Conservation (phyloP, 2,113 vertebrate species). For the Anoura caudifer region DNA sequence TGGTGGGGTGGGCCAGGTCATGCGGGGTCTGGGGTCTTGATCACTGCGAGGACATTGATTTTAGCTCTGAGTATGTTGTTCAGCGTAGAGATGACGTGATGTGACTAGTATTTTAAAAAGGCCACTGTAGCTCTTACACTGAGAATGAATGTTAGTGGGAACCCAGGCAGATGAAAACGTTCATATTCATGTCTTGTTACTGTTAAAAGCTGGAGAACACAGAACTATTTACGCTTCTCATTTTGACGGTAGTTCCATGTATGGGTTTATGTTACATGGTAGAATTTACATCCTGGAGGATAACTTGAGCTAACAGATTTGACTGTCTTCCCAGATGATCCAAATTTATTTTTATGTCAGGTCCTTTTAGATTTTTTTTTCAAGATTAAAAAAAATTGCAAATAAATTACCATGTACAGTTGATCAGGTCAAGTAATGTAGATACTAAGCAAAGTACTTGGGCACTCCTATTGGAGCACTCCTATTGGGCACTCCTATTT, state of each 20-base stretch:
- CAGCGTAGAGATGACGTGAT: background rate
- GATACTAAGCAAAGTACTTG: background rate
- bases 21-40: background rate
- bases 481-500: too few species aligned
- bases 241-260: background rate
- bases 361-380: slow-evolving; percentile 30
- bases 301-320: background rate
- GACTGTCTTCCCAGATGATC: background rate
- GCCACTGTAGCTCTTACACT: background rate
- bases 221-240: background rate
- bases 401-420: background rate
- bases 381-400: background rate
- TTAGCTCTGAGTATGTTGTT: background rate
- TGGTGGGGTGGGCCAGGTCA: background rate
- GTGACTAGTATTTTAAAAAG: background rate
- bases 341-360: background rate
- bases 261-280: background rate
- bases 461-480: background rate
- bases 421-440: background rate
- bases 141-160: background rate
- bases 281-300: background rate
- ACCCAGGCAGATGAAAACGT: background rate
- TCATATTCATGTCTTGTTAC: background rate
- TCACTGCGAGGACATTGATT: background rate
- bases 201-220: slow-evolving; percentile 10